Base-by-base conservation (phyloP, 2,113 vertebrate genomes). In the Arothron firmamentum region DNA sequence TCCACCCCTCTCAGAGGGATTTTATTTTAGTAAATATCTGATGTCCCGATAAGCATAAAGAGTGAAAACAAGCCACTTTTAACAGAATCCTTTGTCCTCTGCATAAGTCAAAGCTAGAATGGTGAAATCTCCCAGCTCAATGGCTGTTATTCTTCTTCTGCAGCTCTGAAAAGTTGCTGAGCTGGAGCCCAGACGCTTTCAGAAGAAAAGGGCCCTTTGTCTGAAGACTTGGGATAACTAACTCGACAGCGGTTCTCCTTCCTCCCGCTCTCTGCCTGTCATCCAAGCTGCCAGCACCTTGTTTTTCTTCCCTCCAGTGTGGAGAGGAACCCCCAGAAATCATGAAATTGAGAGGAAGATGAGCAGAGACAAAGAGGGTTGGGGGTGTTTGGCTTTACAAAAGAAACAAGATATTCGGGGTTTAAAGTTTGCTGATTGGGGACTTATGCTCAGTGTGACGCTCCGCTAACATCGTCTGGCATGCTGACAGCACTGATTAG, bases 401-500 rank as follows among this genome's bases (percentile, higher is more conserved):
- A 73, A 62, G 49, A 69, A 73, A 70, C 60, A 45, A 5, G 54
- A 57, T 67, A 67, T 52, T 65, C 62, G 65, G 58, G 52, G 50
- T 66, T 53, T 52, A 19, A 13, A 67, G 61, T 64, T 46, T 47
- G 70, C 72, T 67, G 84, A 87, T 83, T 74, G 53, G 77, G 58
- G 83, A 68, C 80, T 19, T 70, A 56, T 76, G 79, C 75, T 77
- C 62, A 19, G 45, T 45, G 67, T 80, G 73, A 43, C 59, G 72
- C 45, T 70, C 46, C 0, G 43, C 67, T 77, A 79, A 81, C 76
- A 53, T 68, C 25, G 56, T 68, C 79, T 84, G 84, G 78, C 78
- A 68, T 14, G 70, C 69, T 73, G 83, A 83, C 84, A 86, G 75
- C 65, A 71, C 10, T 21, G 45, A 74, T 85, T 87, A 75, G 62